Base-by-base conservation (phyloP, 2,797 vertebrate species). In the Ammospiza maritima region DNA sequence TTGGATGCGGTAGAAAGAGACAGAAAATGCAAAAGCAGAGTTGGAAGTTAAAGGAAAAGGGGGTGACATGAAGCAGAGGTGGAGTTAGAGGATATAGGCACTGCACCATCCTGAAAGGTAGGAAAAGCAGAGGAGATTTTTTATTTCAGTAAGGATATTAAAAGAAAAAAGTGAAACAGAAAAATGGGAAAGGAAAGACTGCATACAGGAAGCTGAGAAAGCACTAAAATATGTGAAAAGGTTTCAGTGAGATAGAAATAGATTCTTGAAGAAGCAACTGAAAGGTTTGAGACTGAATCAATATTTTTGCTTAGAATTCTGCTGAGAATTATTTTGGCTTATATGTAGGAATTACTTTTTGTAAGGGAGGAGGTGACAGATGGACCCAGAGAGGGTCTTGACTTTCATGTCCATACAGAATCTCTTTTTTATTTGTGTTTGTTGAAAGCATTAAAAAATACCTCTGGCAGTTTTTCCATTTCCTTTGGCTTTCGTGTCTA, bases 401-500 rank as follows among this genome's bases (percentile, higher is more conserved):
- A 64, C 53, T 92, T 92, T 69, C 75, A 54, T 62, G 72, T 58
- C 51, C 7, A 3, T 89, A 77, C 53, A 88, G 64, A 86, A 71
- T 90, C 11, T 66, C 66, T 85, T 84, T 76, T 77, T 45, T 36
- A 40, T 89, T 96, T 83, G 73, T 96, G 83, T 95, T 96, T 95
- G 64, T 89, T 91, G 91, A 85, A 91, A 70, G 25, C 58, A 85
- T 87, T 90, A 80, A 89, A 89, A 95, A 94, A 92, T 79, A 90
- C 58, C 45, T 86, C 60, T 90, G 83, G 90, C 77, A 76, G 40
- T 71, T 87, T 90, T 84, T 93, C 87, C 72, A 71, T 96, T 96
- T 97, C 94, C 87, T 85, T 95, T 97, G 94, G 89, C 85, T 81
- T 93, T 85, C 30, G 6, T 75, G 76, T 88, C 70, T 85, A 71